These are phyloP conservation scores for Hemitrygon akajei DNA, from an alignment of 2,797 vertebrate species.

Conservation along the genomic window DNA sequence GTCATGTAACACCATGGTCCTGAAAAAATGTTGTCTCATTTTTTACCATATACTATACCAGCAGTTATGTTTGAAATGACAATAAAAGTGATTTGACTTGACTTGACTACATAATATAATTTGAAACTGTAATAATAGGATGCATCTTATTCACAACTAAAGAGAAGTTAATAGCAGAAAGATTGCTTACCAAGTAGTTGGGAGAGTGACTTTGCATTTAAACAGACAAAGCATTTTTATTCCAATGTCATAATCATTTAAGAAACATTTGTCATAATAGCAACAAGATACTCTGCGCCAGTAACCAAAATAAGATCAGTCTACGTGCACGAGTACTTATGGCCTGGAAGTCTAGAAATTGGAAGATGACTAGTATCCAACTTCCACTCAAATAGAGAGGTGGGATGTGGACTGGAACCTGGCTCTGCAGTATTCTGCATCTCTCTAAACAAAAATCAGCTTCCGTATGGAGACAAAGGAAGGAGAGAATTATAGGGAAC, in stretches of 20 bases:
- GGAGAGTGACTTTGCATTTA: not conserved
- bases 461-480: not conserved
- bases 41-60: too few species aligned
- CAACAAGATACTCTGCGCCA: not conserved
- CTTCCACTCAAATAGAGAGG: not conserved
- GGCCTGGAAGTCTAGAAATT: too few species aligned
- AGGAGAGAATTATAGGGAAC: not conserved
- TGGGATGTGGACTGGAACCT: not conserved
- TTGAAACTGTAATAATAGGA: not conserved
- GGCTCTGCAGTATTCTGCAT: not conserved
- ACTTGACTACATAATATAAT: not conserved
- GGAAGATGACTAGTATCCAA: not conserved
- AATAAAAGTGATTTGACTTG: too few species aligned
- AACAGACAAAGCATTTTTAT: not conserved
- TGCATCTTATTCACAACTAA: not conserved
- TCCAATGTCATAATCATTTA: not conserved
- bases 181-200: not conserved
- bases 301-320: not conserved
- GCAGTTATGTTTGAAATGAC: too few species aligned
- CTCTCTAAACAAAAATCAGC: not conserved
- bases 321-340: not conserved
- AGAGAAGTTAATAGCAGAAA: not conserved
- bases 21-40: too few species aligned
- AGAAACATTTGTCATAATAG: slow-evolving; percentile 8
- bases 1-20: too few species aligned